Base-by-base conservation (phyloP, 1,140 invertebrate species). In the Mactra quadrangularis region DNA sequence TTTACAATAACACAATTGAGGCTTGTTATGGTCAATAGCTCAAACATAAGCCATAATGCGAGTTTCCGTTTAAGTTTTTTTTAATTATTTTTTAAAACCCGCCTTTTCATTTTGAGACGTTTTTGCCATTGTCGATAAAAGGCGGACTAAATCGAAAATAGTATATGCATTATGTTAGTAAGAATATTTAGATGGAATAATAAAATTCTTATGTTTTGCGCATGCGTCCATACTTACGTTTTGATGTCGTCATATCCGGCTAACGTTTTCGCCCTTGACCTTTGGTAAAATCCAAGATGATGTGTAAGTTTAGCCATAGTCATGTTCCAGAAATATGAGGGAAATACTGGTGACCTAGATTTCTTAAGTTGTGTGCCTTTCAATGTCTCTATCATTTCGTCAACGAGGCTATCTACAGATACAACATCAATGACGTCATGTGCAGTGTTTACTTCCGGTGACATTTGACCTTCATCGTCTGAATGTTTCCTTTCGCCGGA, bases 191-290 rank as follows among this genome's bases (percentile, higher is more conserved):
- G n/a, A n/a, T n/a, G n/a, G n/a, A n/a, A n/a, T n/a, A n/a, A n/a
- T n/a, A n/a, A n/a, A n/a, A n/a, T n/a, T n/a, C n/a, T n/a, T n/a
- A n/a, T n/a, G n/a, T n/a, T n/a, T n/a, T n/a, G n/a, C n/a, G n/a
- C n/a, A n/a, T n/a, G n/a, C n/a, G n/a, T n/a, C n/a, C n/a, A n/a
- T 38, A 70, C 66, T 25, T 70, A 70, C 66, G 22, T 7, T 70
- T 70, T 70, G n/a, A 70, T 7, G 11, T 50, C 25, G 11, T 1
- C 50, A 55, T 71, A 71, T 31, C 68, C 68, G 6, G 45, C 11
- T 13, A 71, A 35, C 7, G 68, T 52, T 22, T 31, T 52, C 0
- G 47, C 68, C 3, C 33, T 11, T 1, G 17, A 7, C 31, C 47
- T 52, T 1, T 45, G 13, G 1, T n/a, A 19, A 11, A 4, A 38